Percentiles rank a stretch among this genome's conserved stretches.
Conservation (phyloP, 2,888 invertebrate genomes). For the Smittia aterrima region DNA sequence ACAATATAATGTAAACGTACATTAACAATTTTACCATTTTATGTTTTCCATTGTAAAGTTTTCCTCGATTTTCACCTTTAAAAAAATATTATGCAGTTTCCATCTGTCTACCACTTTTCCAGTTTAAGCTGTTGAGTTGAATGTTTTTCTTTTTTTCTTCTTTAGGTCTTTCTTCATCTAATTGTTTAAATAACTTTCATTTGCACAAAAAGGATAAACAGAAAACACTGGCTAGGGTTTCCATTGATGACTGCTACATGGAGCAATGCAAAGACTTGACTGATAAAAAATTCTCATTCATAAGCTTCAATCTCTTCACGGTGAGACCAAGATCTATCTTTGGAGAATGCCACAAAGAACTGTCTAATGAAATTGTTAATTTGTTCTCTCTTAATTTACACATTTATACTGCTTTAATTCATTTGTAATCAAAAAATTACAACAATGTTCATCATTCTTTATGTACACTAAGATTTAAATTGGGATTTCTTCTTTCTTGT, state of each 20-base stretch:
- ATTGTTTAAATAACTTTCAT: background rate
- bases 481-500: background rate
- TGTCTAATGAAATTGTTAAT: slow-evolving; percentile 15
- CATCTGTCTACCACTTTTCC: background rate
- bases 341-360: background rate
- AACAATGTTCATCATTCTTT: slow-evolving; percentile 24
- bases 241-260: background rate
- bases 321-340: background rate
- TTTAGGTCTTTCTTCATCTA: background rate
- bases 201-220: slow-evolving; percentile 1
- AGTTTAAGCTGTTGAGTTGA: slow-evolving; percentile 12
- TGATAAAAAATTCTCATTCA: slow-evolving; percentile 7
- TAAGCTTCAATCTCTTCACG: background rate
- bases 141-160: background rate
- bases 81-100: slow-evolving; percentile 22
- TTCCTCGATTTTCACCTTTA: slow-evolving; percentile 6
- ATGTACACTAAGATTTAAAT: slow-evolving; percentile 24
- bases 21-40: background rate
- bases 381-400: slow-evolving; percentile 32
- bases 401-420: slow-evolving; percentile 25
- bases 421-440: slow-evolving; percentile 36
- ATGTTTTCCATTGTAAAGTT: background rate
- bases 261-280: background rate
- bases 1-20: slow-evolving; percentile 16
- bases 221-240: background rate